Evolutionary conservation across 2,797 vertebrate species (phyloP), one percentile per base, ranked within the genome.

Genomic region (Allobates femoralis): DNA sequence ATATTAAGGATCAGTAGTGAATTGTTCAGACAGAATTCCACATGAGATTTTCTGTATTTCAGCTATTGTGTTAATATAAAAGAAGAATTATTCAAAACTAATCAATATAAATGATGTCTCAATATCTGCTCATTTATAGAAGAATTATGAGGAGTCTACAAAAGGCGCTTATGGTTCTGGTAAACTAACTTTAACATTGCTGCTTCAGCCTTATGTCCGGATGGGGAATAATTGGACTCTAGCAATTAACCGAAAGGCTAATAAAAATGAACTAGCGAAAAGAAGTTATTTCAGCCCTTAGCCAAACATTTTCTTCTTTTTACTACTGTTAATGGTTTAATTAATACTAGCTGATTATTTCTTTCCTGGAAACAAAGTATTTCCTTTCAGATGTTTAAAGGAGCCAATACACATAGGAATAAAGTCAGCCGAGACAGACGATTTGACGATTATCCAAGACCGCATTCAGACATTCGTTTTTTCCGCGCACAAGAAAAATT

Each of bases 321-420:
- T 21, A 77, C 75, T 56, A 84, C 34, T 84, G 56, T 16, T 37
- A 62, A 75, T 84, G 15, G 32, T 23, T 82, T 67, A 81, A 71
- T 82, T 60, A 84, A 62, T 76, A 26, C 12, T 32, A 62, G 26
- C 56, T 50, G 41, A 76, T 58, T 73, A 21, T 74, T 62, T 19
- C 37, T 26, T 74, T 50, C 71, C 71, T 73, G 2, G 12, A 74
- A 71, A 46, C 2, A 3, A 21, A 74, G n/a, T 16, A 78, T 56
- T 56, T 34, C 3, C 18, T 55, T 56, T 53, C 30, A 41, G 19
- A 71, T 37, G 19, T 23, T 71, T 41, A 71, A 60, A n/a, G 23
- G 5, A 14, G 4, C 12, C 14, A 8, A 58, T n/a, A 58, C 19
- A 58, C 2, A 58, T 41, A 46, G 41, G 41, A 6, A 46, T 46